Evolutionary conservation across 2,888 invertebrate species (phyloP).

Genomic region (Carpatolechia fugitivella): DNA sequence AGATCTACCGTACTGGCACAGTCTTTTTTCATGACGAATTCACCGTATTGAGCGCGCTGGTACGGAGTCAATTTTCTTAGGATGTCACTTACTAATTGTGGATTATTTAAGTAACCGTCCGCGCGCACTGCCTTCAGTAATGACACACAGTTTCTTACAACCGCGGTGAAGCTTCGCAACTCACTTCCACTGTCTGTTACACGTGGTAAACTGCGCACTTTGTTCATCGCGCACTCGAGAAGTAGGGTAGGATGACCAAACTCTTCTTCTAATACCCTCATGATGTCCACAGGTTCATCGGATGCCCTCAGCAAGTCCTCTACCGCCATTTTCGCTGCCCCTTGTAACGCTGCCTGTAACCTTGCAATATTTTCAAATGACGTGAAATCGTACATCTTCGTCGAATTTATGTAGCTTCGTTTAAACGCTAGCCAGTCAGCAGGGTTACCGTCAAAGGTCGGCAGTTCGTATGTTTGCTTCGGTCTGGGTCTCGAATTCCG

Average conservation of each 20-base stretch:
- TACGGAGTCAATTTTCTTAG: constrained; percentile 6
- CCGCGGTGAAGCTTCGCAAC: neutral
- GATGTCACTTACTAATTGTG: constrained; percentile 7
- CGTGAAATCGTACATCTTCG: too few species aligned
- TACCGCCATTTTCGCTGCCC: neutral
- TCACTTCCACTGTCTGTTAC: neutral
- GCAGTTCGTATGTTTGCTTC: too few species aligned
- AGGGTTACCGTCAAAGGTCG: too few species aligned
- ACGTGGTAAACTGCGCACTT: neutral
- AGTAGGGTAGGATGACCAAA: neutral
- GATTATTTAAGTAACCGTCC: constrained; percentile 9
- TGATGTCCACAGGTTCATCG: too few species aligned
- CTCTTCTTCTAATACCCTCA: neutral
- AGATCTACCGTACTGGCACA: neutral
- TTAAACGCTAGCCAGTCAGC: too few species aligned
- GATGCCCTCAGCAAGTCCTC: neutral
- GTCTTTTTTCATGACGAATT: neutral
- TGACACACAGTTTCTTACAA: neutral
- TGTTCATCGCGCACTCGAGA: neutral
- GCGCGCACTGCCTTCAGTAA: neutral
- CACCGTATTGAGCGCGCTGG: constrained; percentile 11
- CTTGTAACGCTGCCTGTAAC: neutral
- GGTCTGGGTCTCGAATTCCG: too few species aligned
- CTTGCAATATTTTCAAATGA: too few species aligned
- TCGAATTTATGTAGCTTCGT: too few species aligned